Evolutionary conservation across 2,113 vertebrate species (phyloP).

Genomic region (Scatophagus argus): DNA sequence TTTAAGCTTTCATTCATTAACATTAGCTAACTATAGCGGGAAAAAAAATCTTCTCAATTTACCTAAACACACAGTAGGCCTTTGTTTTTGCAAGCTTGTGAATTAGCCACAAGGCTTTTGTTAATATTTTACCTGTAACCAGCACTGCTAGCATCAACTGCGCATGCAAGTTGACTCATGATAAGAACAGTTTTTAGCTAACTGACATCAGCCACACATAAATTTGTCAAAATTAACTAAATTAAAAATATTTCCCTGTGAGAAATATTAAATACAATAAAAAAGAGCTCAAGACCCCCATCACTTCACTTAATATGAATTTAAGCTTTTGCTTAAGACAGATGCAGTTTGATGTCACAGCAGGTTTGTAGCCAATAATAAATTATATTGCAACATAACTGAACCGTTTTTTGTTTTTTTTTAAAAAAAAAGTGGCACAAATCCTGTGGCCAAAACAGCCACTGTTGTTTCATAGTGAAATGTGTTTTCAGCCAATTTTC

Average conservation of each 20-base stretch:
- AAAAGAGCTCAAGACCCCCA: neutral
- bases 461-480: conserved; percentile 1
- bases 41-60: neutral
- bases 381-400: neutral
- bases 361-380: neutral
- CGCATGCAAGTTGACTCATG: neutral
- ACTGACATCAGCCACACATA: no score
- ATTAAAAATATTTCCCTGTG: neutral
- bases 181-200: neutral
- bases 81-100: neutral
- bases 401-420: neutral
- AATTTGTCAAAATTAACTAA: no score
- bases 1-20: neutral
- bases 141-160: neutral
- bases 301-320: neutral
- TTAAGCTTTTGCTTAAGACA: neutral
- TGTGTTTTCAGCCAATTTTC: conserved; percentile 12
- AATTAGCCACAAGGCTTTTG: no score
- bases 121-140: no score
- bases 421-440: neutral
- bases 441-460: neutral
- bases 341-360: neutral
- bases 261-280: neutral
- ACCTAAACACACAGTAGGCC: neutral
- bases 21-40: no score